Conservation (phyloP, 2,888 invertebrate species). For the Gari tellinella region DNA sequence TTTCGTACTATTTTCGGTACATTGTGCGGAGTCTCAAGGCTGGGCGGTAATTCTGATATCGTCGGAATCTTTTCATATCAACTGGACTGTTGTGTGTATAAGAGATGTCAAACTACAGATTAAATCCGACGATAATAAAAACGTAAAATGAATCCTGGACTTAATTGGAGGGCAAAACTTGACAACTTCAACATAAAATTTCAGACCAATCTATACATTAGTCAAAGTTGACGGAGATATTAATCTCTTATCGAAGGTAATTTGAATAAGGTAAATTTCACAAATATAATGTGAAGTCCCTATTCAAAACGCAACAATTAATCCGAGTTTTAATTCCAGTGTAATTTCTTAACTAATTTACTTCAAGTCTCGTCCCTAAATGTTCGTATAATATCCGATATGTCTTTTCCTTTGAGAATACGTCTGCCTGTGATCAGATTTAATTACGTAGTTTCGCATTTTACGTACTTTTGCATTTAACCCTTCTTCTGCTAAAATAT, state of each 20-base stretch:
- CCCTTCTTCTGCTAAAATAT: too few species aligned
- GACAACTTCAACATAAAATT: constrained; percentile 46
- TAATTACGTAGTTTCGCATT: too few species aligned
- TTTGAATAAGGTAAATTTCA: constrained; percentile 62
- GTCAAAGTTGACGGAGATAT: constrained; percentile 23
- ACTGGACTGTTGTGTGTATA: constrained; percentile 3
- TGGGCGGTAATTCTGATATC: constrained; percentile 22
- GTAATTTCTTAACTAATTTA: constrained; percentile 34
- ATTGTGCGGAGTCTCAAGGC: constrained; percentile 19
- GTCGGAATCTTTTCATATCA: constrained; percentile 21
- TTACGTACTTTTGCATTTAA: too few species aligned
- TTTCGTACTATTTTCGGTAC: constrained; percentile 24
- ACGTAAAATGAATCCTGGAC: constrained; percentile 47
- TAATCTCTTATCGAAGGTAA: constrained; percentile 56
- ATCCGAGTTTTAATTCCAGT: constrained; percentile 20
- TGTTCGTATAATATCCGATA: too few species aligned
- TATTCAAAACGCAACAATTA: constrained; percentile 43
- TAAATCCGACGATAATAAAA: constrained; percentile 24
- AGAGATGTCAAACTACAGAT: constrained; percentile 49
- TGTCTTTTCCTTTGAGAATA: too few species aligned
- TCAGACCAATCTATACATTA: constrained; percentile 38
- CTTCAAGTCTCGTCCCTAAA: background rate
- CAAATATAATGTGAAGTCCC: constrained; percentile 58
- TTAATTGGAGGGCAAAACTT: constrained; percentile 45
- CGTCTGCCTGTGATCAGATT: too few species aligned